These are phyloP conservation scores for Corydoras sp. DNA, from an alignment of 2,113 vertebrate species.

Conservation along the genomic window DNA sequence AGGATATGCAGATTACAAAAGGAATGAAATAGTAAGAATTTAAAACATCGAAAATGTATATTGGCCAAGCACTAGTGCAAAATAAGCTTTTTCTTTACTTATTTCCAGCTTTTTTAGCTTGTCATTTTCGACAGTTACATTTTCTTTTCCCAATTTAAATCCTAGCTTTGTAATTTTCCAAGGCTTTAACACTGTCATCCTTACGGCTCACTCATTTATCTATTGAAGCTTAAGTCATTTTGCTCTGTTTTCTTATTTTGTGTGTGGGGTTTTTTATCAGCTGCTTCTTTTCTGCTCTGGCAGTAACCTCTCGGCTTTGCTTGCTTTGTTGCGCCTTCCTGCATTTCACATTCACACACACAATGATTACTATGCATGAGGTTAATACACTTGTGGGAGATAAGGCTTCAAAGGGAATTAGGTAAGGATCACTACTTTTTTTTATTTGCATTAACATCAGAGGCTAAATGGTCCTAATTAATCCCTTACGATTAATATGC, in stretches of 20 bases:
- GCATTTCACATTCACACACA: neutral
- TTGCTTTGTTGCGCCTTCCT: slow-evolving; percentile 2
- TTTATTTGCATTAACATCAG: slow-evolving; percentile 42
- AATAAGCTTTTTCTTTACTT: too few species aligned
- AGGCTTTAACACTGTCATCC: too few species aligned
- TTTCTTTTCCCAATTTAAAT: too few species aligned
- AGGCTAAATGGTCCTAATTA: slow-evolving; percentile 54
- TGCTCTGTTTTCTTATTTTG: slow-evolving; percentile 26
- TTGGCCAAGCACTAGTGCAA: too few species aligned
- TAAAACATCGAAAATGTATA: too few species aligned
- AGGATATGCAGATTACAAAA: too few species aligned
- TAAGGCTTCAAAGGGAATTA: slow-evolving; percentile 27
- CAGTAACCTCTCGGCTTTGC: neutral
- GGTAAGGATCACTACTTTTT: slow-evolving; percentile 39
- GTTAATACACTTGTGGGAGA: slow-evolving; percentile 17
- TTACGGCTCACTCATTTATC: slow-evolving; percentile 3
- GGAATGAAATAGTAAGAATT: too few species aligned
- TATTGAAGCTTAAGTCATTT: slow-evolving; percentile 13
- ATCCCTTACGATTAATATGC: slow-evolving; percentile 56
- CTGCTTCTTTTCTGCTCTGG: slow-evolving; percentile 5
- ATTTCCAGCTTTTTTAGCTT: too few species aligned
- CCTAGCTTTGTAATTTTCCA: too few species aligned
- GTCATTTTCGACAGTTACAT: too few species aligned
- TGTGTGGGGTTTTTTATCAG: slow-evolving; percentile 25
- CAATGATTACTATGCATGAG: neutral